Conservation (phyloP, 2,113 vertebrate species). For the Brienomyrus longianalis region DNA sequence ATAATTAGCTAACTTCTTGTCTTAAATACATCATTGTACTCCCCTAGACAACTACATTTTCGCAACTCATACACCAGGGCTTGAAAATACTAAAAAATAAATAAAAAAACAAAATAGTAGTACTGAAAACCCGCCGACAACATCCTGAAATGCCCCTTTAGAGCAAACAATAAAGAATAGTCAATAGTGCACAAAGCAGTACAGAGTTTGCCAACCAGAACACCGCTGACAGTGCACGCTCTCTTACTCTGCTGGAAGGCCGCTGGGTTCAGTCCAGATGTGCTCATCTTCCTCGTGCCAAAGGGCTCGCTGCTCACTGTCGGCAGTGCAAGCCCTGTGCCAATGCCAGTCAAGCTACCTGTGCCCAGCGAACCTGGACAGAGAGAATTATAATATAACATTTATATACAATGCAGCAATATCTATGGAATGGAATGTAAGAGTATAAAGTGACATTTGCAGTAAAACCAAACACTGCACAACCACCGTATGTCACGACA, state of each 20-base stretch:
- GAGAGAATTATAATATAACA: background rate
- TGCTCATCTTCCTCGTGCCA: conserved; percentile 92
- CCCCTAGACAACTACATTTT: background rate
- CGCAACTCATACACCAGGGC: background rate
- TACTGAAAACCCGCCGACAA: background rate
- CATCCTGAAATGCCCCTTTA: background rate
- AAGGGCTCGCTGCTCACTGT: conserved; percentile 87
- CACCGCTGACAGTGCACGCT: conserved; percentile 82
- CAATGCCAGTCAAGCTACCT: conserved; percentile 79
- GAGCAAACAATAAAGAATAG: background rate
- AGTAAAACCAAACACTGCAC: background rate
- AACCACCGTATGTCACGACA: background rate
- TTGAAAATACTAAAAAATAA: background rate
- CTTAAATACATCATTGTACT: background rate
- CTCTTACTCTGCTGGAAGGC: conserved; percentile 99
- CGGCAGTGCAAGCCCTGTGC: conserved; percentile 82
- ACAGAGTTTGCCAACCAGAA: background rate
- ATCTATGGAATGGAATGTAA: background rate
- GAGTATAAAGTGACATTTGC: background rate
- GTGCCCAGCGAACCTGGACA: conserved; percentile 74
- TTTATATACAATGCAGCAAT: background rate
- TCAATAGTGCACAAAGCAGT: background rate
- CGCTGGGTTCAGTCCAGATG: conserved; percentile 89
- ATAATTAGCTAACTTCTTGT: background rate
- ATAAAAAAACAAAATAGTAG: background rate